Percentiles rank a stretch among this genome's conserved stretches.
Conservation (phyloP, 2,113 vertebrate genomes). For the Monopterus albus region DNA sequence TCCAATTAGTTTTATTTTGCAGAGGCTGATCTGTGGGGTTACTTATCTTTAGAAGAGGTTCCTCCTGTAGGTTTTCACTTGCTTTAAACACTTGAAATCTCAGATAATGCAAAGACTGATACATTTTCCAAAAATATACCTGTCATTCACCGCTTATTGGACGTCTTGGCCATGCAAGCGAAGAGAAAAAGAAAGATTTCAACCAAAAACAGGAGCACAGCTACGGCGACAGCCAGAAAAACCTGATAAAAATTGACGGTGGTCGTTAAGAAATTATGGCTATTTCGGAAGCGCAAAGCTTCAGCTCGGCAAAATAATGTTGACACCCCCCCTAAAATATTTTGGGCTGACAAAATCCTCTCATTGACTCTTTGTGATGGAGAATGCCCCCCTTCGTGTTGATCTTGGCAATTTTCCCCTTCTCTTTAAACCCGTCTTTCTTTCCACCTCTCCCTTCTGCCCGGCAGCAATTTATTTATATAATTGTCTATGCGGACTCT, state of each 20-base stretch:
- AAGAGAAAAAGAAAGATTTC: constrained; percentile 21
- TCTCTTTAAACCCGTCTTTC: constrained; percentile 73
- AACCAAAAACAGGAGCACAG: constrained; percentile 37
- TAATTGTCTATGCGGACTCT: constrained; percentile 77
- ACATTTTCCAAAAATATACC: constrained; percentile 20
- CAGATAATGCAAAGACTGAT: constrained; percentile 30
- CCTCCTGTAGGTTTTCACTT: constrained; percentile 31
- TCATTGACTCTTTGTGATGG: constrained; percentile 83
- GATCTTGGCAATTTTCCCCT: constrained; percentile 70
- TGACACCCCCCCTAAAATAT: constrained; percentile 65
- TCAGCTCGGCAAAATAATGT: constrained; percentile 61
- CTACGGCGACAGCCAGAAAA: constrained; percentile 53
- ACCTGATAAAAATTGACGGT: constrained; percentile 55
- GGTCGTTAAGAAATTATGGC: constrained; percentile 60
- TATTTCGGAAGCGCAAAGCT: constrained; percentile 69
- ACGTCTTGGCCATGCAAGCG: constrained; percentile 32
- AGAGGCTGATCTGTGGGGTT: constrained; percentile 42
- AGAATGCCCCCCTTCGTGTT: constrained; percentile 76
- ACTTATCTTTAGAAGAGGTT: constrained; percentile 56
- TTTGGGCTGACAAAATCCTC: constrained; percentile 73
- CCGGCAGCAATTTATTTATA: constrained; percentile 78
- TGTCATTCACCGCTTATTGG: constrained; percentile 35
- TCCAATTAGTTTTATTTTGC: constrained; percentile 75
- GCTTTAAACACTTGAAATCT: constrained; percentile 46
- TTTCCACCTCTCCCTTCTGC: constrained; percentile 78